Evolutionary conservation across 2,888 invertebrate species (phyloP), one percentile per base, ranked within the genome.

Genomic region (Panzeria rudis): DNA sequence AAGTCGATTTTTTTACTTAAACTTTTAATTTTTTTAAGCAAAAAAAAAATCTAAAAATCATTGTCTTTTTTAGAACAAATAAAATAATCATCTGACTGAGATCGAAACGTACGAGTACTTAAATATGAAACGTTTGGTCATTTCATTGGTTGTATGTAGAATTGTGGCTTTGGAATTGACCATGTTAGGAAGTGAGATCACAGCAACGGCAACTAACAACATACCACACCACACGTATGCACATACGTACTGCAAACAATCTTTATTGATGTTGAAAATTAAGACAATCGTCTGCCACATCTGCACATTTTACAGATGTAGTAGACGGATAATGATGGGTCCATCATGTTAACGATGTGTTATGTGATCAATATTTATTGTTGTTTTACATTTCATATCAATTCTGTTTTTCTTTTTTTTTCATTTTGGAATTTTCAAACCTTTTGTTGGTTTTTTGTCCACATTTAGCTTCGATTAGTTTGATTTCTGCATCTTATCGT

Each of bases 401-500:
- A 38, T 38, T 38, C 38, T 54, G 20, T 69, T 35, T 17, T 47
- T 44, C 8, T 66, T 32, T 5, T 32, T 20, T 32, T 25, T 47
- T 56, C 17, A 38, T 64, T 52, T 69, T 35, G 17, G 38, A 38
- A 54, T 62, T 62, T 62, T 62, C 64, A 47, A 61, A 68, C 56
- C 68, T 66, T 75, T 71, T 78, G 23, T 66, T 62, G 15, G 25
- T 50, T 78, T 50, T 47, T 64, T 73, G 71, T 77, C 71, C 17
- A 64, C 83, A 79, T 85, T 85, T 82, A 79, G 78, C 35, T 82
- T 79, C 85, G 85, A 85, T 82, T 85, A 82, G 82, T 85, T 85
- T 79, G 78, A 82, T 79, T 82, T 82, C 78, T 79, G 86, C 87
- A 87, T 79, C 88, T 90, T 91, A 91, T 91, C 91, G 88, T 87